Percentiles rank a stretch among this genome's conserved stretches.
Conservation (phyloP, 2,888 invertebrate genomes). For the Platycnemis pennipes region DNA sequence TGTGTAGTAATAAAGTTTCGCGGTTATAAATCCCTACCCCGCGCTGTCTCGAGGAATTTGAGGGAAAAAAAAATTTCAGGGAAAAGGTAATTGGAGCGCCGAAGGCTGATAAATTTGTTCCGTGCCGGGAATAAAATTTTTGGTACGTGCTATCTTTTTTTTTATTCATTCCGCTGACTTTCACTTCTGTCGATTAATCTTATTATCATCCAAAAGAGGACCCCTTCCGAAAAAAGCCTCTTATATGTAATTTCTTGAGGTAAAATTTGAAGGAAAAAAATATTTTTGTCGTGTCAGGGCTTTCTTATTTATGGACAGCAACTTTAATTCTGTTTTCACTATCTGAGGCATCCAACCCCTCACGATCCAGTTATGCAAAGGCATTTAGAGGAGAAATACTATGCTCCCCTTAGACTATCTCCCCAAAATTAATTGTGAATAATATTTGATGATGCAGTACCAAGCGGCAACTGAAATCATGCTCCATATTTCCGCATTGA, state of each 20-base stretch:
- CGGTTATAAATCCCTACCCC: slow-evolving; percentile 15
- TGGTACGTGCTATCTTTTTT: not conserved
- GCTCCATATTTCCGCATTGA: too few species aligned
- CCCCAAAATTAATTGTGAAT: too few species aligned
- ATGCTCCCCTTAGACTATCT: too few species aligned
- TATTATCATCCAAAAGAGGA: slow-evolving; percentile 37
- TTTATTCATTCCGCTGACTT: not conserved
- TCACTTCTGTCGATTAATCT: slow-evolving; percentile 38
- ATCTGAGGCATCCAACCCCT: not conserved
- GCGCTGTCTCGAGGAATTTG: not conserved
- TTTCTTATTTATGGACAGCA: slow-evolving; percentile 22
- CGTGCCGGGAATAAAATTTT: not conserved
- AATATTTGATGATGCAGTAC: too few species aligned
- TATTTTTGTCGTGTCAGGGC: not conserved
- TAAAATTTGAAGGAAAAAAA: slow-evolving; percentile 1
- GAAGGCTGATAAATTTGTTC: not conserved
- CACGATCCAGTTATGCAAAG: not conserved
- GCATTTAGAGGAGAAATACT: not conserved
- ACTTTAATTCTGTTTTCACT: not conserved
- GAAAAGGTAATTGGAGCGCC: slow-evolving; percentile 16
- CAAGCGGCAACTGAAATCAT: too few species aligned
- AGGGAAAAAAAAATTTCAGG: not conserved
- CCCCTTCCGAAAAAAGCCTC: slow-evolving; percentile 5
- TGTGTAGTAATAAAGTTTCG: slow-evolving; percentile 51
- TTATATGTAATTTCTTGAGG: slow-evolving; percentile 39